Conservation (phyloP, 2,113 vertebrate species). For the Propithecus coquereli region DNA sequence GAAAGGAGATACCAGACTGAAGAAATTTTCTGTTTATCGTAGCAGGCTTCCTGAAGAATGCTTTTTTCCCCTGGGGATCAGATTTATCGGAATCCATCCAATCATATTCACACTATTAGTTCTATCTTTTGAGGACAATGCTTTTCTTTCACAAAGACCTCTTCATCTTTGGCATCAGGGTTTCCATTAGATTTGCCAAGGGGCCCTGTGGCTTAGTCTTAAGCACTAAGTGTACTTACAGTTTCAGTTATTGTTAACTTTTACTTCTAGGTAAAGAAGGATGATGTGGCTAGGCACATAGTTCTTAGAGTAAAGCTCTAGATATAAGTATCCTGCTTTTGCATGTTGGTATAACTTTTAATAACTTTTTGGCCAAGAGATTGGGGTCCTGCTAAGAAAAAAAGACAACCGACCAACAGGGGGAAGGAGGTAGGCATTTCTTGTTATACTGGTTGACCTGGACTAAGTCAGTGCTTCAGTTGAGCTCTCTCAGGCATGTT, state of each 20-base stretch:
- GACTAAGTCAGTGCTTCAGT: rapidly evolving
- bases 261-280: background rate
- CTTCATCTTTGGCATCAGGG: background rate
- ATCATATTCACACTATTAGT: background rate
- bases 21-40: background rate
- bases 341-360: background rate
- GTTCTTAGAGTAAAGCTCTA: background rate
- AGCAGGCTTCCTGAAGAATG: background rate
- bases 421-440: background rate
- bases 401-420: background rate
- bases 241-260: conserved; percentile 1
- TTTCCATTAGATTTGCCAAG: background rate
- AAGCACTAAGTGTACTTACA: background rate
- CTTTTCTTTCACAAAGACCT: conserved; percentile 24
- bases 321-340: background rate
- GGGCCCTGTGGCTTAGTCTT: background rate
- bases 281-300: background rate
- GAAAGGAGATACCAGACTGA: background rate
- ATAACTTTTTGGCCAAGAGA: background rate
- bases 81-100: background rate
- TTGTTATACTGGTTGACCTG: background rate
- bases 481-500: background rate
- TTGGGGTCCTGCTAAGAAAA: background rate
- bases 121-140: background rate
- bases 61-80: background rate